A percentile compares a stretch with the other conserved stretches of the same genome.
Evolutionary conservation across 2,797 vertebrate genomes (phyloP).

Genomic region (Rhadinocentrus ornatus): DNA sequence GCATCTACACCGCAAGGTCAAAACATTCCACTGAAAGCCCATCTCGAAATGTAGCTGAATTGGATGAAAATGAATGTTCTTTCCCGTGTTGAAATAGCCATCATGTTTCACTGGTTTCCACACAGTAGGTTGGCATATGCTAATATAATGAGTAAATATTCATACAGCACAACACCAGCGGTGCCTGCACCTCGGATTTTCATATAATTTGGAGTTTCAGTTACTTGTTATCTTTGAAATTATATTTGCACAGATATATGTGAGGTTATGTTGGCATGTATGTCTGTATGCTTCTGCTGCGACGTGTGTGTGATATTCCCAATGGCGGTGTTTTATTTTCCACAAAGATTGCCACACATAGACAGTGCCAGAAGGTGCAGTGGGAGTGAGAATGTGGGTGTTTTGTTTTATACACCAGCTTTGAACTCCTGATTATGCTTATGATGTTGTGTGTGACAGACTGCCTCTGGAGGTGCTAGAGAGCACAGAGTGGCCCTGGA

Average conservation of each 20-base stretch:
- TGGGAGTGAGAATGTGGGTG: conserved; percentile 76
- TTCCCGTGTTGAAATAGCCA: conserved; percentile 60
- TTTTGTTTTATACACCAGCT: conserved; percentile 74
- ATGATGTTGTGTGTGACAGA: conserved; percentile 77
- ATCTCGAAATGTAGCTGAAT: conserved; percentile 47
- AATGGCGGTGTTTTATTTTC: conserved; percentile 53
- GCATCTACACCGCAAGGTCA: conserved; percentile 75
- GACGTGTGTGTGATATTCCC: conserved; percentile 32
- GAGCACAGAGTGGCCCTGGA: conserved; percentile 44
- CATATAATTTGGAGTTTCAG: conserved; percentile 24
- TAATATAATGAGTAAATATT: conserved; percentile 44
- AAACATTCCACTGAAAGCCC: conserved; percentile 63
- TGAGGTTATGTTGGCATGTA: conserved; percentile 31
- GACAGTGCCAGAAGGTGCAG: conserved; percentile 71
- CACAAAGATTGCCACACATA: conserved; percentile 65
- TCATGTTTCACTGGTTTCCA: conserved; percentile 55
- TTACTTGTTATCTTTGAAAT: conserved; percentile 39
- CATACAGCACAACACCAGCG: conserved; percentile 29
- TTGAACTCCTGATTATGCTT: conserved; percentile 73
- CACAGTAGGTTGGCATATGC: conserved; percentile 40
- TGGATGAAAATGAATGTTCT: conserved; percentile 61
- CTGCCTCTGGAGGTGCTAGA: conserved; percentile 64
- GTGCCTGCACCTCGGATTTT: conserved; percentile 24
- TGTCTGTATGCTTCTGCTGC: conserved; percentile 22
- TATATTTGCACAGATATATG: conserved; percentile 44